Percentiles rank a stretch among this genome's conserved stretches.
Conservation (phyloP, 2,888 invertebrate species). For the Asteroscopus sphinx region DNA sequence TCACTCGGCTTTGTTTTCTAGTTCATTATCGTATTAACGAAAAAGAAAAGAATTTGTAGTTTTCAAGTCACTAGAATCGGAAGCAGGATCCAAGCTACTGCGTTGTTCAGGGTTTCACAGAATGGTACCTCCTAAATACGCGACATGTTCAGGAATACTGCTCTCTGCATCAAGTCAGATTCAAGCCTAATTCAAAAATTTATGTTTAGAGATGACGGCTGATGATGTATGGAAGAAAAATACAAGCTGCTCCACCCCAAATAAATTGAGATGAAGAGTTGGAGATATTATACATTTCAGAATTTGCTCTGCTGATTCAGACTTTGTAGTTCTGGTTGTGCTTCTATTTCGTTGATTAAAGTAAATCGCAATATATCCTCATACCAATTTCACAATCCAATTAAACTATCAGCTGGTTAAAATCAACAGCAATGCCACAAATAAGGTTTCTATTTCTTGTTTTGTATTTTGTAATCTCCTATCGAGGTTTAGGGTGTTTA, state of each 20-base stretch:
- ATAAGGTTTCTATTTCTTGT: background rate
- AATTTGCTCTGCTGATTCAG: background rate
- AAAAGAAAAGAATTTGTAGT: no score
- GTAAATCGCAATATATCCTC: constrained; percentile 22
- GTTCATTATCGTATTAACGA: background rate
- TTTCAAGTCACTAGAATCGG: no score
- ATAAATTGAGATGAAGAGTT: background rate
- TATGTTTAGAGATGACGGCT: no score
- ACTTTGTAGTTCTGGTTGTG: constrained; percentile 18
- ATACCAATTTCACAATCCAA: constrained; percentile 25
- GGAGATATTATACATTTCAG: background rate
- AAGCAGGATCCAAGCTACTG: no score
- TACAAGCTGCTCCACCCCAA: no score
- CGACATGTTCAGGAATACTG: no score
- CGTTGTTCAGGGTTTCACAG: no score
- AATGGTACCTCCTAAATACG: no score
- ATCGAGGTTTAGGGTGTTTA: background rate
- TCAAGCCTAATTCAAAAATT: no score
- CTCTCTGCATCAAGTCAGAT: no score
- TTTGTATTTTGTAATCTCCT: background rate
- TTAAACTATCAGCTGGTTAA: constrained; percentile 21
- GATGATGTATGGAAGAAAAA: no score
- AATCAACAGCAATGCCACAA: background rate
- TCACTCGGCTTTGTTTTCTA: constrained; percentile 12
- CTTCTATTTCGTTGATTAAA: constrained; percentile 7